A percentile compares a stretch with the other conserved stretches of the same genome.
phyloP scores from a whole-genome alignment of 2,113 vertebrate genomes.

The Sinocyclocheilus anshuiensis region DNA sequence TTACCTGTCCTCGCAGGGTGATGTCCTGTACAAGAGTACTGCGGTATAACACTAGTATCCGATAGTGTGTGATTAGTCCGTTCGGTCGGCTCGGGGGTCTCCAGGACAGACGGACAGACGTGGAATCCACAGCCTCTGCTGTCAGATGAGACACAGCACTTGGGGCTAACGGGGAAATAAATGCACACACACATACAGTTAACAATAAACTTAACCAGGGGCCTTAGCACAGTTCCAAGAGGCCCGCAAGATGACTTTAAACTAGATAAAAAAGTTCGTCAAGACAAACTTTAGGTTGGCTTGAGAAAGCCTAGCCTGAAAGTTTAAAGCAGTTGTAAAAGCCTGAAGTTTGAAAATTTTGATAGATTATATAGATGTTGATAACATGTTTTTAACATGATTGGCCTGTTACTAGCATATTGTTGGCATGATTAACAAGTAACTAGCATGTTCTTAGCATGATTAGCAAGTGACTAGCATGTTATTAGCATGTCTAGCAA shows the following conservation, averaged over 20 bases:
- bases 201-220: constrained; percentile 3
- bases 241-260: not conserved
- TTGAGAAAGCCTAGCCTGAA: too few relatives aligned
- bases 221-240: not conserved
- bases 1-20: constrained; percentile 79
- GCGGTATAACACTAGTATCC: constrained; percentile 77
- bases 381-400: too few relatives aligned
- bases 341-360: too few relatives aligned
- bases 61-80: constrained; percentile 88
- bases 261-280: not conserved
- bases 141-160: constrained; percentile 82
- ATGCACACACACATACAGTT: constrained; percentile 45
- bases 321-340: too few relatives aligned
- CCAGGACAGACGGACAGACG: constrained; percentile 86
- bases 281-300: too few relatives aligned
- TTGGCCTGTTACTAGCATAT: too few relatives aligned
- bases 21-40: constrained; percentile 81
- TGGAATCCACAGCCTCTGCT: constrained; percentile 83
- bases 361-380: too few relatives aligned
- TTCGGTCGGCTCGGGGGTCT: constrained; percentile 86
- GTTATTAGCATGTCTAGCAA: too few relatives aligned
- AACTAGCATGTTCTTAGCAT: too few relatives aligned
- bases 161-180: constrained; percentile 75
- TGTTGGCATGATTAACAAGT: too few relatives aligned
- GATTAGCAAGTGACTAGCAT: too few relatives aligned